Conservation (phyloP, 2,888 invertebrate species). For the Dryocosmus kuriphilus region DNA sequence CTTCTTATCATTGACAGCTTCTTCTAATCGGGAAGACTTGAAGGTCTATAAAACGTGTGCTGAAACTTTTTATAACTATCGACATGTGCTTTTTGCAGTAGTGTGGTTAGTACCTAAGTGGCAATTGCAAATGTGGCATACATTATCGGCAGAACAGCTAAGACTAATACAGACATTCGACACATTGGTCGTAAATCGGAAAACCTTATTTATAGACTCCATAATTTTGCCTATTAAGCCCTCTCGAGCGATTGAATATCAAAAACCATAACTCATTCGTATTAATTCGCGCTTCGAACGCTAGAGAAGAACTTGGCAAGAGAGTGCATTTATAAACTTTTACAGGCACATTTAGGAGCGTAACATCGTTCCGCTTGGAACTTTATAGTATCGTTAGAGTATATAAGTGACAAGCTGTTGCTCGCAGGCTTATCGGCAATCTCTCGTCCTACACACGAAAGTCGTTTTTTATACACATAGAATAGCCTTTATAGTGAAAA, state of each 20-base stretch:
- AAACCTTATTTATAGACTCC: conserved; percentile 34
- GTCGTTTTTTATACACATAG: background rate
- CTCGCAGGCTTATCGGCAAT: conserved; percentile 18
- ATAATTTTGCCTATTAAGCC: conserved; percentile 30
- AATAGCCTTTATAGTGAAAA: background rate
- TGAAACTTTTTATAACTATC: conserved; percentile 17
- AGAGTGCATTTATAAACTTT: conserved; percentile 26
- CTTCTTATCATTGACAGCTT: conserved; percentile 30
- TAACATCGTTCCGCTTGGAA: conserved; percentile 8
- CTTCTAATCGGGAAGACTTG: conserved; percentile 2
- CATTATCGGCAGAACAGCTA: conserved; percentile 19
- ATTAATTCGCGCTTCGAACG: conserved; percentile 18
- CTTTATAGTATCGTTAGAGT: conserved; percentile 27
- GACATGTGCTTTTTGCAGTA: background rate
- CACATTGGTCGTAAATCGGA: conserved; percentile 25
- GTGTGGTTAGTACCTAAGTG: conserved; percentile 3
- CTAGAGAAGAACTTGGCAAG: conserved; percentile 16
- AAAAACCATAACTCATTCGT: conserved; percentile 18
- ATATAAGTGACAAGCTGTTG: conserved; percentile 29
- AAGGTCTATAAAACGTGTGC: conserved; percentile 26
- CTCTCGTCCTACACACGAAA: conserved; percentile 8
- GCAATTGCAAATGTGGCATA: conserved; percentile 20
- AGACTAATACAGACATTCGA: conserved; percentile 30
- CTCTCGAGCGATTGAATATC: conserved; percentile 30
- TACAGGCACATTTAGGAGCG: conserved; percentile 8